phyloP scores from a whole-genome alignment of 2,888 invertebrate species.

The Drosophila cyrtoloma region DNA sequence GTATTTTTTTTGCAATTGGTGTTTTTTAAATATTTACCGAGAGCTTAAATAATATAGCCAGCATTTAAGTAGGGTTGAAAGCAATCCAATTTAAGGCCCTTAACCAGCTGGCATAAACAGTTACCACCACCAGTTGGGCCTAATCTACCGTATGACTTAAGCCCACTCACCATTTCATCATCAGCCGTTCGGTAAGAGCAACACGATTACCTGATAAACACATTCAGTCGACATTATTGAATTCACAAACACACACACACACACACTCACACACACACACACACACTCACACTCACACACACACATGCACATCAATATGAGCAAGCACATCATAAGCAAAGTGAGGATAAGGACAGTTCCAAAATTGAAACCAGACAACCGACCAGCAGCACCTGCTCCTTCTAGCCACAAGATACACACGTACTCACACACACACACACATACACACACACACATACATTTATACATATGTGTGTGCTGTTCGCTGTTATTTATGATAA shows the following conservation, averaged over 20 bases:
- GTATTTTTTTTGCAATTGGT: background rate
- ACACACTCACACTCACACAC: background rate
- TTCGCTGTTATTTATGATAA: conserved; percentile 75
- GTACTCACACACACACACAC: background rate
- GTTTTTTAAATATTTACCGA: background rate
- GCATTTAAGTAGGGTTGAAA: background rate
- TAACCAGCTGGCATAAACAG: conserved; percentile 5
- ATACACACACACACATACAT: conserved; percentile 17
- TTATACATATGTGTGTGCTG: conserved; percentile 30
- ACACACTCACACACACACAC: background rate
- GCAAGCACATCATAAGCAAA: conserved; percentile 29
- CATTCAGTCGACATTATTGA: conserved; percentile 58
- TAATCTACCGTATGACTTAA: conserved; percentile 28
- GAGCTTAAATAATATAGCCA: background rate
- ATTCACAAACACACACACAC: conserved; percentile 23
- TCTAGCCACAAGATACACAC: conserved; percentile 32
- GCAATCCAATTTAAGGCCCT: conserved; percentile 28
- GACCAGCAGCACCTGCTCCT: conserved; percentile 65
- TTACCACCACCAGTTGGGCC: conserved; percentile 8
- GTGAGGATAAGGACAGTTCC: conserved; percentile 28
- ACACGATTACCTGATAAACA: conserved; percentile 58
- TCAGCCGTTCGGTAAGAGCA: conserved; percentile 21
- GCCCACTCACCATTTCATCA: conserved; percentile 21
- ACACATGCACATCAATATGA: conserved; percentile 19
- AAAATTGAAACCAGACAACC: conserved; percentile 23